Conservation (phyloP, 2,113 vertebrate species). For the Marmota monax region DNA sequence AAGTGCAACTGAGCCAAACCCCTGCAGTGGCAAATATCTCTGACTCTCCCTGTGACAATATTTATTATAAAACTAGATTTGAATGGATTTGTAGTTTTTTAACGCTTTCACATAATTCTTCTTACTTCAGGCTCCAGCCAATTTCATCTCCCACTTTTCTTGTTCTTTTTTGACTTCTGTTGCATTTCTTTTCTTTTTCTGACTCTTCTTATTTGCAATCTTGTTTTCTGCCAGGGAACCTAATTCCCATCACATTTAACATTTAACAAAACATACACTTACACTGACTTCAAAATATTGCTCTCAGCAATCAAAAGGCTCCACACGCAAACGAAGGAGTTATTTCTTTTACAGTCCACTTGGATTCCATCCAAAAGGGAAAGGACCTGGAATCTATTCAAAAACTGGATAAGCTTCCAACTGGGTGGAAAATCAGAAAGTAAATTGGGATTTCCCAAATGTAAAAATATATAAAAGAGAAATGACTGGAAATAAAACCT, state of each 20-base stretch:
- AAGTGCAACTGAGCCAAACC: not conserved
- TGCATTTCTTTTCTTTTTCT: not conserved
- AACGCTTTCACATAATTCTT: not conserved
- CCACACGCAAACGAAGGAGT: not conserved
- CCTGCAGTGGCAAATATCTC: not conserved
- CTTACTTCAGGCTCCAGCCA: not conserved
- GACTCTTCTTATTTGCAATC: not conserved
- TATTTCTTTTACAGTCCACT: not conserved
- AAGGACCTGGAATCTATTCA: constrained; percentile 60
- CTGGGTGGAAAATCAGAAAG: constrained; percentile 20
- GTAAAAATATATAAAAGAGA: not conserved
- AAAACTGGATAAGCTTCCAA: not conserved
- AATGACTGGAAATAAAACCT: constrained; percentile 9
- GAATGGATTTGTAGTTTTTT: not conserved
- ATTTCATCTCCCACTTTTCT: constrained; percentile 25
- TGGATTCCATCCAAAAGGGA: constrained; percentile 48
- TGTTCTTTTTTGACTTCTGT: not conserved
- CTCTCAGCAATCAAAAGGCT: not conserved
- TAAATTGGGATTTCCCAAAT: constrained; percentile 29
- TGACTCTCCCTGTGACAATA: not conserved
- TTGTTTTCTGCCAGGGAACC: constrained; percentile 21
- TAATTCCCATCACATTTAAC: not conserved
- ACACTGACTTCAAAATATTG: not conserved
- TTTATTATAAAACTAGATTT: constrained; percentile 42
- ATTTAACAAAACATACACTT: constrained; percentile 6